Evolutionary conservation across 2,888 invertebrate species (phyloP).

Genomic region (Apoda limacodes): DNA sequence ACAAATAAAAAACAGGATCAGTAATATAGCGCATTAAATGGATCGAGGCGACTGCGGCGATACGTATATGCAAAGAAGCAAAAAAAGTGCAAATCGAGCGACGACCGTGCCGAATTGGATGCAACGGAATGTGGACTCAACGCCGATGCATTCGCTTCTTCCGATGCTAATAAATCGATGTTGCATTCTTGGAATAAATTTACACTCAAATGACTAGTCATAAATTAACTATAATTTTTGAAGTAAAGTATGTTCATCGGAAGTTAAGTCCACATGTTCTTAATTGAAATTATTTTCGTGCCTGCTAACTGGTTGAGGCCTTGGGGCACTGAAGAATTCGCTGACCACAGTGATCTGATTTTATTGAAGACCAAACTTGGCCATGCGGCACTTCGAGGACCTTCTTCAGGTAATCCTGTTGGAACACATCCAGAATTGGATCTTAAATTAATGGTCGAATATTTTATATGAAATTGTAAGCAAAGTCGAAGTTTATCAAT

Average conservation of each 20-base stretch:
- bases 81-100: conserved; percentile 52
- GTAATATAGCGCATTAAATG: conserved; percentile 43
- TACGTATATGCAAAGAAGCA: conserved; percentile 46
- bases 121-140: conserved; percentile 51
- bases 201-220: background rate
- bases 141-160: conserved; percentile 29
- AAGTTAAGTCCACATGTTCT: no score
- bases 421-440: no score
- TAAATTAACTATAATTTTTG: conserved; percentile 8
- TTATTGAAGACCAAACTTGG: conserved; percentile 86
- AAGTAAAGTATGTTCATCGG: conserved; percentile 37
- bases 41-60: conserved; percentile 29
- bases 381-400: conserved; percentile 70
- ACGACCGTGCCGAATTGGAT: conserved; percentile 37
- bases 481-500: no score
- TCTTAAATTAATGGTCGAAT: no score
- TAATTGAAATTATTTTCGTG: conserved; percentile 41
- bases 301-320: conserved; percentile 87
- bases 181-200: background rate
- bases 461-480: no score
- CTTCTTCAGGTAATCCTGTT: conserved; percentile 62
- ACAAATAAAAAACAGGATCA: conserved; percentile 30
- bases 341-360: conserved; percentile 89
- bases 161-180: background rate
- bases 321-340: conserved; percentile 78